phyloP scores from a whole-genome alignment of 1,140 invertebrate genomes.

The Drosophila miranda region DNA sequence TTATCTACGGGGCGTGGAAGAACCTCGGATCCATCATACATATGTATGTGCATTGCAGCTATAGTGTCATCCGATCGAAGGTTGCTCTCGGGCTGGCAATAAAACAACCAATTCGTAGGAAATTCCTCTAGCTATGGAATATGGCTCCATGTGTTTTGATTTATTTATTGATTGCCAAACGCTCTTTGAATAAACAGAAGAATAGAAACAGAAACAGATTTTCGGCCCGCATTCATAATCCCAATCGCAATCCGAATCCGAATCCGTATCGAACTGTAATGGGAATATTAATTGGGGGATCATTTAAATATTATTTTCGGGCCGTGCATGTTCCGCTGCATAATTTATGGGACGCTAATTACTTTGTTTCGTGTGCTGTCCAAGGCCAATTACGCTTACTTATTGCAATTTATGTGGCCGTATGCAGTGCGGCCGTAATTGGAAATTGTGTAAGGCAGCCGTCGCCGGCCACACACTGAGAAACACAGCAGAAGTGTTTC shows the following conservation, averaged over 20 bases:
- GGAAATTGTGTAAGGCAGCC: conserved; percentile 49
- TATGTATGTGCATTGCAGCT: background rate
- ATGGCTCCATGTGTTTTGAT: conserved; percentile 27
- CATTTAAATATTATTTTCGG: conserved; percentile 31
- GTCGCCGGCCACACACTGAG: conserved; percentile 31
- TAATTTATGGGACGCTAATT: conserved; percentile 48
- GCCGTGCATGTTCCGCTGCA: conserved; percentile 40
- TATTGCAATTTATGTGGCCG: conserved; percentile 50
- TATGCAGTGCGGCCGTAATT: conserved; percentile 41
- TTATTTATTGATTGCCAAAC: conserved; percentile 44
- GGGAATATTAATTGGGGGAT: conserved; percentile 45
- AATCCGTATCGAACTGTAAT: conserved; percentile 42
- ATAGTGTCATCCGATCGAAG: conserved; percentile 48
- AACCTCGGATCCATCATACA: background rate
- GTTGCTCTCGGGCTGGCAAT: conserved; percentile 1
- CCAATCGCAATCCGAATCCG: conserved; percentile 32
- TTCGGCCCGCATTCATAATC: conserved; percentile 5
- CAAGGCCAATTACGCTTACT: conserved; percentile 51
- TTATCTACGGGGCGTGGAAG: conserved; percentile 30
- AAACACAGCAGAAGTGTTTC: too few relatives aligned
- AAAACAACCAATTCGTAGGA: conserved; percentile 11
- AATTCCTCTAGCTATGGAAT: conserved; percentile 23
- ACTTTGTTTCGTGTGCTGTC: conserved; percentile 44
- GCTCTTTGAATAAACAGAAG: conserved; percentile 9
- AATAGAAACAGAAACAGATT: conserved; percentile 12